Conservation (phyloP, 2,113 vertebrate species). For the Scalopus aquaticus region DNA sequence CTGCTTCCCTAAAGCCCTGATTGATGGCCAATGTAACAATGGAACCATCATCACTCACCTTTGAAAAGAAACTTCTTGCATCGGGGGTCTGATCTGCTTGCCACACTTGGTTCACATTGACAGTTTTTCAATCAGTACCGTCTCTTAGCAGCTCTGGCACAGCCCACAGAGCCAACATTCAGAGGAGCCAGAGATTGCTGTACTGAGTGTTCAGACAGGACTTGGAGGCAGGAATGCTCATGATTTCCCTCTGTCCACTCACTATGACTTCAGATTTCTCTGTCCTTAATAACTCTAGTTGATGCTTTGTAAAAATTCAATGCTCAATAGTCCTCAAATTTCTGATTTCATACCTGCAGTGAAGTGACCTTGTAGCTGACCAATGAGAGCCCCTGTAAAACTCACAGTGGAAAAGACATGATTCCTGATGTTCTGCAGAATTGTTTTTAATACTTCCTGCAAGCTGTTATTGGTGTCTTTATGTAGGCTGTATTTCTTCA, state of each 20-base stretch:
- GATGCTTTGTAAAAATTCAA: constrained; percentile 46
- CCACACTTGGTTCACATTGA: background rate
- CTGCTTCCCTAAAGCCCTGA: background rate
- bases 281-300: constrained; percentile 8
- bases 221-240: background rate
- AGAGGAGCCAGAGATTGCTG: background rate
- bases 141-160: background rate
- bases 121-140: background rate
- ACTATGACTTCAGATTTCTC: background rate
- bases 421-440: constrained; percentile 34
- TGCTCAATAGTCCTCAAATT: background rate
- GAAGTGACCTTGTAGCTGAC: constrained; percentile 43
- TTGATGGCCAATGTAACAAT: background rate
- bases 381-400: constrained; percentile 54
- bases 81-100: background rate
- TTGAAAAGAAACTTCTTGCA: background rate
- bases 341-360: constrained; percentile 37
- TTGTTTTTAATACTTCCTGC: constrained; percentile 66
- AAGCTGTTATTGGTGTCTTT: constrained; percentile 59
- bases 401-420: constrained; percentile 12
- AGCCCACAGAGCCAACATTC: background rate
- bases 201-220: background rate
- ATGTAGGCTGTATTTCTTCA: constrained; percentile 75
- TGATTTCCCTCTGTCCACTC: background rate
- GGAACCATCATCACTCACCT: background rate